Base-by-base conservation (phyloP, 1,140 invertebrate genomes). In the Procambarus clarkii region DNA sequence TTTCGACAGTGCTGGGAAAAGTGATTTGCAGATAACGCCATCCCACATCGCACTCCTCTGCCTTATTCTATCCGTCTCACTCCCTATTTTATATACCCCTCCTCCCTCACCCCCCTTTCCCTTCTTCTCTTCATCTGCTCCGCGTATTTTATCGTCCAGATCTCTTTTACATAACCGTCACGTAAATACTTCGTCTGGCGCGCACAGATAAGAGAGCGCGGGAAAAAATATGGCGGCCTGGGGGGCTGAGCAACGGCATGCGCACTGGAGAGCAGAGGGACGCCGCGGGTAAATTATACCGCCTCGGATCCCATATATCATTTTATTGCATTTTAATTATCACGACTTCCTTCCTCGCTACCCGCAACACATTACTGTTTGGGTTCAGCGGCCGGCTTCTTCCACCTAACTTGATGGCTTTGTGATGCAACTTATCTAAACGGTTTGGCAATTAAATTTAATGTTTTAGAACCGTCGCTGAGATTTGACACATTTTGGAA, bases 251-350 rank as follows among this genome's bases (percentile, higher is more conserved):
- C 80, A 18, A 58, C 80, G 80, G 80, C 80, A 82, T 82, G 80
- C 80, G 80, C 80, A 82, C 13, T 82, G 8, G 80, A 15, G 80
- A 24, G 15, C 18, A 11, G 80, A 58, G 54, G 24, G 34, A 50
- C 80, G 54, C 54, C 1, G 24, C 46, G 48, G 48, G 11, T 58
- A 82, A 82, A 82, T 82, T 82, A 82, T 82, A 54, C 80, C 34
- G 54, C 80, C 54, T 54, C 15, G 48, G 50, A 24, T 58, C 80
- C 54, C 80, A 82, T 82, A 54, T 82, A 82, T 82, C 80, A 82
- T 58, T 82, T 82, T 82, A 82, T 82, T 82, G 80, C 80, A 82
- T 82, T 82, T 82, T 82, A 82, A 82, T 82, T 82, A 82, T 82
- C 80, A 82, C 80, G 80, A 82, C 80, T 82, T 58, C 80, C 80